Percentiles rank a stretch among this genome's conserved stretches.
These are phyloP conservation scores for Oreochromis mossambicus DNA, from an alignment of 2,797 vertebrate species.

Conservation along the genomic window DNA sequence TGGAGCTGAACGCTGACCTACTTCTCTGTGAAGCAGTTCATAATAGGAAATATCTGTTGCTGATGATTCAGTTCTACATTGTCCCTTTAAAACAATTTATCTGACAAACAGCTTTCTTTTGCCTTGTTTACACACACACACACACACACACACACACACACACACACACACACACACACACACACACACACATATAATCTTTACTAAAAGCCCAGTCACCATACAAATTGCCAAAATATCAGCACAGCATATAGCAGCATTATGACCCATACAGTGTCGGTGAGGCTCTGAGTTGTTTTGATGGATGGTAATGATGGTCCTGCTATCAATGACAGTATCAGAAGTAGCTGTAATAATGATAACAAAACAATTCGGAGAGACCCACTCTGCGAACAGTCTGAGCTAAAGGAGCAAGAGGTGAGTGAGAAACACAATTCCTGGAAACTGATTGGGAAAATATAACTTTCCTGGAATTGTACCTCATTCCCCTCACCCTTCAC, in stretches of 20 bases:
- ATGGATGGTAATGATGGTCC: not conserved
- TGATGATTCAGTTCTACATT: not conserved
- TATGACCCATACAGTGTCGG: not conserved
- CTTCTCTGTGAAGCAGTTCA: not conserved
- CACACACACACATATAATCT: not conserved
- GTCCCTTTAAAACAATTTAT: not conserved
- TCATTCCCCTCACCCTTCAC: conserved; percentile 22
- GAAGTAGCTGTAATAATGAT: conserved; percentile 66
- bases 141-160: too few relatives aligned
- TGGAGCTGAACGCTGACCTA: not conserved
- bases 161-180: not conserved
- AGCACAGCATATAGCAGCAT: not conserved
- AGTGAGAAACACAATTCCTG: conserved; percentile 68
- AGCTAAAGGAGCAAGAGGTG: conserved; percentile 60
- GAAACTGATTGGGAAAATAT: conserved; percentile 78
- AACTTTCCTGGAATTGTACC: conserved; percentile 77
- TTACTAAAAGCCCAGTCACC: not conserved
- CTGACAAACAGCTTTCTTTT: not conserved
- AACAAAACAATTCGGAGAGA: conserved; percentile 43
- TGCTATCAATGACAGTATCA: conserved; percentile 59
- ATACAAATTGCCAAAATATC: not conserved
- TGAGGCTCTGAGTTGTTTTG: not conserved
- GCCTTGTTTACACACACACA: not conserved
- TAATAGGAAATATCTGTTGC: not conserved
- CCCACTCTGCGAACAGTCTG: conserved; percentile 21